Evolutionary conservation across 2,797 vertebrate species (phyloP).

Genomic region (Melanogrammus aeglefinus): DNA sequence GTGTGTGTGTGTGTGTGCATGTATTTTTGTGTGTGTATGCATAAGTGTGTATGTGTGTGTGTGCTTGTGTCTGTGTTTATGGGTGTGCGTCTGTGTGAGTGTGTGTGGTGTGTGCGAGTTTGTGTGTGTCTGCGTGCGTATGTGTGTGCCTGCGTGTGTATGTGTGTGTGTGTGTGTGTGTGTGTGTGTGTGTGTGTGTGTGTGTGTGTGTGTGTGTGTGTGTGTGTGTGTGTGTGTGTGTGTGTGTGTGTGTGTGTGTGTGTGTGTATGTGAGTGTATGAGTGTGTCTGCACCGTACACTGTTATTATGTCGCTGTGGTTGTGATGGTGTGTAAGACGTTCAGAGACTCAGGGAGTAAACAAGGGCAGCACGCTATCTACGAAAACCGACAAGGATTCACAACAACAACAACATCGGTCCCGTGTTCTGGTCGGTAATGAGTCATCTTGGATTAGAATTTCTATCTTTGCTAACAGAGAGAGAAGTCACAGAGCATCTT

Average conservation of each 20-base stretch:
- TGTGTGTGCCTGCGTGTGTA: too few species aligned
- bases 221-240: slow-evolving; percentile 32
- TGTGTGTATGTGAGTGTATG: slow-evolving; percentile 14
- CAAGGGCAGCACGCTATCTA: slow-evolving; percentile 68
- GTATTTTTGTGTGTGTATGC: slow-evolving; percentile 39
- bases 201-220: slow-evolving; percentile 33
- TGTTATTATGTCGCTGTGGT: slow-evolving; percentile 72
- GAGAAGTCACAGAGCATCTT: not conserved
- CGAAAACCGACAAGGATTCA: slow-evolving; percentile 31
- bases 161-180: slow-evolving; percentile 11
- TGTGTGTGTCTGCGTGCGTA: too few species aligned
- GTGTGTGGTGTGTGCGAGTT: not conserved
- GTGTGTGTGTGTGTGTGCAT: slow-evolving; percentile 5
- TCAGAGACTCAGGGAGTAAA: slow-evolving; percentile 60
- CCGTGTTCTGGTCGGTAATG: slow-evolving; percentile 21
- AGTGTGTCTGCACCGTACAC: slow-evolving; percentile 51
- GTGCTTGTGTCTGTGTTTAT: slow-evolving; percentile 52
- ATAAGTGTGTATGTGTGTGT: slow-evolving; percentile 16
- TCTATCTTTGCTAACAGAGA: not conserved
- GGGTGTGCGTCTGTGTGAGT: slow-evolving; percentile 39
- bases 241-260: slow-evolving; percentile 24
- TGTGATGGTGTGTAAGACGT: slow-evolving; percentile 65
- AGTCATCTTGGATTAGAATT: slow-evolving; percentile 13
- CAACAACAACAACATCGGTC: slow-evolving; percentile 47
- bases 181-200: slow-evolving; percentile 1